Conservation (phyloP, 2,113 vertebrate genomes). For the Entelurus aequoreus region DNA sequence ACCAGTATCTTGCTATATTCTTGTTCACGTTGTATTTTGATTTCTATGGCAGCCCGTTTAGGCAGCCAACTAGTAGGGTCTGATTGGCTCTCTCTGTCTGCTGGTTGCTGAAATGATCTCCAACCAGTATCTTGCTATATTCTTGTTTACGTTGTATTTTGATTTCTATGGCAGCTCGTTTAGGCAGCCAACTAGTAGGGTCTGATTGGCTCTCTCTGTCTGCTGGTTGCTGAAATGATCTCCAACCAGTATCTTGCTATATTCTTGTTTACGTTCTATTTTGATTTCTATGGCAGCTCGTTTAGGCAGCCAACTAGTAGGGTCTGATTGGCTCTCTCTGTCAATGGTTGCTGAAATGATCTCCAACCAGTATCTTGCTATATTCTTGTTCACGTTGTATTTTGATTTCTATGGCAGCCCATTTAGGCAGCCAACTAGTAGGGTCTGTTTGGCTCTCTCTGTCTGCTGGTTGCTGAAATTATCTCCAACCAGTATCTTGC, state of each 20-base stretch:
- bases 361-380: neutral
- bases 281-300: neutral
- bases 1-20: neutral
- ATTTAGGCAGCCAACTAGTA: neutral
- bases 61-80: neutral
- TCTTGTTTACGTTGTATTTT: too few species aligned
- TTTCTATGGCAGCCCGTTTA: neutral
- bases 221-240: too few species aligned
- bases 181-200: neutral
- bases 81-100: neutral
- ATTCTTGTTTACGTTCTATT: neutral
- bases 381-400: neutral
- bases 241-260: too few species aligned
- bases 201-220: neutral
- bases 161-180: neutral
- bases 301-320: neutral
- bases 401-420: neutral
- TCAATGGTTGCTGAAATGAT: too few species aligned
- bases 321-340: too few species aligned
- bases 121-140: too few species aligned
- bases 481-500: too few species aligned
- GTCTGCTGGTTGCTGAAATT: neutral
- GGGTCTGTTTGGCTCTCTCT: neutral
- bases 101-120: neutral
- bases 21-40: neutral